These are phyloP conservation scores for Anarhynchus alexandrinus DNA, from an alignment of 2,113 vertebrate genomes.

Conservation along the genomic window DNA sequence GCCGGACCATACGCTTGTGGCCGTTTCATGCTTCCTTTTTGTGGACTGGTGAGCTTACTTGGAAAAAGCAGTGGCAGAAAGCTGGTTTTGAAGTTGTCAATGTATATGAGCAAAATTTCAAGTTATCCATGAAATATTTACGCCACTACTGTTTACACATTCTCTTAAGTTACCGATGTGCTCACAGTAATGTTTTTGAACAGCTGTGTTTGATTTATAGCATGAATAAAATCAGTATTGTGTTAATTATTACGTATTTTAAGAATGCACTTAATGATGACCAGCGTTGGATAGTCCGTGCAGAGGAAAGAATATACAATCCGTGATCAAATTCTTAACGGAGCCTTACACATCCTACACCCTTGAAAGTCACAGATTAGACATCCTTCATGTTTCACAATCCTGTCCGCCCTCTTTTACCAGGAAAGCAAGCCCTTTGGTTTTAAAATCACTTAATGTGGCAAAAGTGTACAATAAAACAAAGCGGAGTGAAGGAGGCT, in stretches of 20 bases:
- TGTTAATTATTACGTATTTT: background rate
- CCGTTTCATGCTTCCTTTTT: background rate
- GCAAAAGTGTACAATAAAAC: conserved; percentile 45
- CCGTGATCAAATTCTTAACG: background rate
- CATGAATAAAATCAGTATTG: background rate
- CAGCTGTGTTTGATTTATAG: background rate
- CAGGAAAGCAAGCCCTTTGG: conserved; percentile 37
- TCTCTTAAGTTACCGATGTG: background rate
- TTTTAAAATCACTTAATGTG: conserved; percentile 53
- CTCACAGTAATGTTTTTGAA: background rate
- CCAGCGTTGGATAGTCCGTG: background rate
- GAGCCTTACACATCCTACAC: background rate
- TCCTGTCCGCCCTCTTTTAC: conserved; percentile 23
- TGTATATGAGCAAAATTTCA: background rate
- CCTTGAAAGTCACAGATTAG: background rate
- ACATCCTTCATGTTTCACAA: background rate
- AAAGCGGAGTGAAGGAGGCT: conserved; percentile 12
- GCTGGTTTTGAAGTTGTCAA: background rate
- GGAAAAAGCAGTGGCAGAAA: background rate
- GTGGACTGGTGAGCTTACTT: background rate
- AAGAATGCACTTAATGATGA: background rate
- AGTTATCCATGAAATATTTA: background rate
- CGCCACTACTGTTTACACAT: background rate
- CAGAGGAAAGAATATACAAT: background rate
- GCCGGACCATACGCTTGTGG: background rate